Base-by-base conservation (phyloP, 2,888 invertebrate genomes). In the Drosophila falleni region DNA sequence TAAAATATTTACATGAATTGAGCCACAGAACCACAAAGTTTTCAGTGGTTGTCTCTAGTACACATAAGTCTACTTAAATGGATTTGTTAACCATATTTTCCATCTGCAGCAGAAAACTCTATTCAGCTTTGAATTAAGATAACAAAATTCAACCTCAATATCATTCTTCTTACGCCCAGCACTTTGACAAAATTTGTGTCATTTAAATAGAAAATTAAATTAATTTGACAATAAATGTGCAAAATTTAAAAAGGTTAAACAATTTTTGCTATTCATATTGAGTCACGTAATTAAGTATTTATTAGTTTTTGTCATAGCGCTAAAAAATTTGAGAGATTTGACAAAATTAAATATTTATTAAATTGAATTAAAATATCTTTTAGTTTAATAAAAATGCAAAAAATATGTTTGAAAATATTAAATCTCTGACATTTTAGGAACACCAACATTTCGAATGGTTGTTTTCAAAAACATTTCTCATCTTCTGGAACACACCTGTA, bases 1-100 rank as follows among this genome's bases (percentile, higher is more conserved):
- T 73, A 71, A 87, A 87, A 83, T 81, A 83, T 86, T 84, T 85
- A 79, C 67, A 71, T 62, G 54, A 56, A 33, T 70, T 26, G 63
- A 33, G 19, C 50, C 51, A 23, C 15, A 41, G 41, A 31, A 31
- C 37, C 58, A 46, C 49, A 39, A 47, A 15, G 44, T 53, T 39
- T 46, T 53, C 39, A 16, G 19, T 39, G 51, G 35, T 33, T 55
- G 6, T 31, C 15, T 23, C 51, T 69, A 15, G 37, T 16, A n/a
- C n/a, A n/a, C n/a, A n/a, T n/a, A 42, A 39, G 23, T n/a, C 4
- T 35, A 23, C 33, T 44, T 15, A n/a, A 44, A 56, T 15, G 55
- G 4, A 44, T 44, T 11, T 15, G 19, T 5, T 31, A 31, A 55
- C 19, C 5, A 10, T 42, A 33, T 42, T 23, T 54, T 42, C 13